Evolutionary conservation across 2,888 invertebrate species (phyloP), one percentile per base, ranked within the genome.

Genomic region (Troides aeacus): DNA sequence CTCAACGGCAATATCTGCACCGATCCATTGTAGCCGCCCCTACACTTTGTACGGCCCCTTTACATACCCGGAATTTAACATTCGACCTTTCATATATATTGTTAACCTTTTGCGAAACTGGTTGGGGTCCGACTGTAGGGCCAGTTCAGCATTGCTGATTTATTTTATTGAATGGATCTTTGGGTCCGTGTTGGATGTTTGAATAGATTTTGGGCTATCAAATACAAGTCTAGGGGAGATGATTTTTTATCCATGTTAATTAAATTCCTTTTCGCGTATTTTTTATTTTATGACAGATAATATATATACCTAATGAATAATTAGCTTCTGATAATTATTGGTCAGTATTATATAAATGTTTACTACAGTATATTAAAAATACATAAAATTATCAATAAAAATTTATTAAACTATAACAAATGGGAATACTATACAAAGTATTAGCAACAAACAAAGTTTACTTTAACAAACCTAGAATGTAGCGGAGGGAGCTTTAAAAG

Each of bases 71-170:
- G 79, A 77, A 81, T 82, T 82, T 80, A 81, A 76, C 79, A 78
- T 79, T 73, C 78, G 81, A 80, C 84, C 84, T 86, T 85, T 83
- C 73, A 75, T 72, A 75, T 73, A 72, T 79, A 74, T 79, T 81
- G 77, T 81, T 80, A 83, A 85, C 84, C 81, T 84, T 83, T 81
- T 69, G 77, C 74, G 73, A 81, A 81, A 81, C 79, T 79, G 77
- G 73, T 77, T 75, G 72, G 74, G 80, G 75, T 74, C 74, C 70
- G 73, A 72, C 75, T 77, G 75, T 69, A 66, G 77, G 75, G 74
- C 70, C 62, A 66, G 69, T 63, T 65, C 68, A 71, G 69, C 69
- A 66, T 65, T 69, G 63, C 70, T 70, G 70, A 70, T 70, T 70
- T 70, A 70, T 70, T 66, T 66, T 63, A 64, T 70, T 70, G 63